phyloP scores from a whole-genome alignment of 1,140 invertebrate genomes.

The Neodiprion fabricii region DNA sequence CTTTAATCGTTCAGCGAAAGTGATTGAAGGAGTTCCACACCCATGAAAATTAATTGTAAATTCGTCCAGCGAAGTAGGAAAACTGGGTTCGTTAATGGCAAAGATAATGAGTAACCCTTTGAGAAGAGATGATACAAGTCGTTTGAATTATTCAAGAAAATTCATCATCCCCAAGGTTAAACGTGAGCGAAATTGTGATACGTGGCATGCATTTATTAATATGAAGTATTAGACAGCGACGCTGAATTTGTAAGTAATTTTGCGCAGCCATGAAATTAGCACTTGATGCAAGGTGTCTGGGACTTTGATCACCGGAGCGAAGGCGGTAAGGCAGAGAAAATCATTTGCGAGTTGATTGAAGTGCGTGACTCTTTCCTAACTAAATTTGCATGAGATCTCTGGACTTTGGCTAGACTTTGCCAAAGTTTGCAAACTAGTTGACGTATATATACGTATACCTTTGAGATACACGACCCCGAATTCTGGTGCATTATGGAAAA shows the following conservation, averaged over 20 bases:
- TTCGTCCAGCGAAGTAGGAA: too few species aligned
- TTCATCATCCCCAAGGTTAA: background rate
- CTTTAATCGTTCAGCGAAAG: too few species aligned
- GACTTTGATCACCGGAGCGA: background rate
- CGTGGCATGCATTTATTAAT: background rate
- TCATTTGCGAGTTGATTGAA: background rate
- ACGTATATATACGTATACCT: background rate
- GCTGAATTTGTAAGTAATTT: background rate
- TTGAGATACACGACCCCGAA: background rate
- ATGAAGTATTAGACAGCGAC: too few species aligned
- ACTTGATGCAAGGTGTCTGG: background rate
- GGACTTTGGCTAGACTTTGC: background rate
- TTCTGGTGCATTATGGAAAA: background rate
- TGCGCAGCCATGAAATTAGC: background rate
- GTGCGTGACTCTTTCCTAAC: background rate
- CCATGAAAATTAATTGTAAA: too few species aligned
- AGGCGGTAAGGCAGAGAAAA: background rate
- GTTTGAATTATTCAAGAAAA: conserved; percentile 1
- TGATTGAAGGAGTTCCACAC: too few species aligned
- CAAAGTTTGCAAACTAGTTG: background rate
- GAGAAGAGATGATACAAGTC: background rate
- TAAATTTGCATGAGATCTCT: background rate
- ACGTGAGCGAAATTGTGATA: background rate
- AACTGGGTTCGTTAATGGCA: too few species aligned
- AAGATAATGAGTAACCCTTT: too few species aligned